These are phyloP conservation scores for Nibea coibor DNA, from an alignment of 2,113 vertebrate species.

Conservation along the genomic window DNA sequence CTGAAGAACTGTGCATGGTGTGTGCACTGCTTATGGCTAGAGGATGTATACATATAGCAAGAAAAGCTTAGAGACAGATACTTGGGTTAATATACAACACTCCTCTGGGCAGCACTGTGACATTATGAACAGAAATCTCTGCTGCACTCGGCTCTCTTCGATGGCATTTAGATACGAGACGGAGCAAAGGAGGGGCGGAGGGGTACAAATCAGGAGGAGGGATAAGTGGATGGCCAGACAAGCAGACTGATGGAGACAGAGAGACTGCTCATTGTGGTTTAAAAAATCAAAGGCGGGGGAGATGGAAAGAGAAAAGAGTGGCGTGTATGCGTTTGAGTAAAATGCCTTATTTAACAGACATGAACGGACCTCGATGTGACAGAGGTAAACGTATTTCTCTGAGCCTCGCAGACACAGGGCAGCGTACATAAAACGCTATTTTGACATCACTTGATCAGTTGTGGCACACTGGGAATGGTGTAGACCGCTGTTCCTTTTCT, in stretches of 20 bases:
- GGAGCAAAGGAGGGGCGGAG: constrained; percentile 32
- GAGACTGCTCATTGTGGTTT: constrained; percentile 37
- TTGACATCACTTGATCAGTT: not conserved
- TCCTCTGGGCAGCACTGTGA: constrained; percentile 51
- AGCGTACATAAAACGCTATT: not conserved
- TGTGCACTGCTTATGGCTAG: not conserved
- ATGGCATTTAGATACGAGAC: constrained; percentile 63
- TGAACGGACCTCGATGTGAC: constrained; percentile 8
- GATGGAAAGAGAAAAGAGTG: constrained; percentile 13
- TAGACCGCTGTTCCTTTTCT: not conserved
- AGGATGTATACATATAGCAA: not conserved
- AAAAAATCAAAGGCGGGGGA: constrained; percentile 41
- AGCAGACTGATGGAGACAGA: constrained; percentile 42
- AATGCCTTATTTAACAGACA: constrained; percentile 14
- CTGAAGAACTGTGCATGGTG: not conserved
- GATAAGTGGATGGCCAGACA: constrained; percentile 44
- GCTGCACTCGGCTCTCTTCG: constrained; percentile 19
- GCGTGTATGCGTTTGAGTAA: not conserved
- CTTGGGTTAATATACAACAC: constrained; percentile 32
- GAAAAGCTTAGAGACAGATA: constrained; percentile 13
- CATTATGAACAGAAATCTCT: constrained; percentile 66
- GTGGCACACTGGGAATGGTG: not conserved
- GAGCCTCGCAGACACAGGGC: not conserved
- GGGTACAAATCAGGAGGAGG: constrained; percentile 45
- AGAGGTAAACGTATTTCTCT: constrained; percentile 1